phyloP scores from a whole-genome alignment of 1,140 invertebrate species.

The Hypothenemus hampei region DNA sequence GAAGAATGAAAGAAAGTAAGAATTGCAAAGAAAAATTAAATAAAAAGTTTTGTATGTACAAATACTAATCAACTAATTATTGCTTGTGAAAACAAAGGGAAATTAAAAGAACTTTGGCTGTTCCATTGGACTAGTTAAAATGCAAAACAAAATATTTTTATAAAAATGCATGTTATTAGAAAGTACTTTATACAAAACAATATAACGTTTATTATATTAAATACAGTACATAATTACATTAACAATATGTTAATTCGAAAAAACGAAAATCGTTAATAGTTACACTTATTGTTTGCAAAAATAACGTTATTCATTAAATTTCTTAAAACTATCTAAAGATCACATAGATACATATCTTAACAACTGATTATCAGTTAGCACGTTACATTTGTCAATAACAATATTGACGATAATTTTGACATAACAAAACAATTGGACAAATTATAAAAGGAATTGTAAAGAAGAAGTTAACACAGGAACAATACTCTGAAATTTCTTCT shows the following conservation, averaged over 20 bases:
- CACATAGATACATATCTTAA: slow-evolving; percentile 34
- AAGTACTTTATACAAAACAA: slow-evolving; percentile 30
- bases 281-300: slow-evolving; percentile 29
- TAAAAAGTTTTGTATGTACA: slow-evolving; percentile 8
- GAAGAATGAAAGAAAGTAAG: slow-evolving; percentile 21
- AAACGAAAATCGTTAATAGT: slow-evolving; percentile 6
- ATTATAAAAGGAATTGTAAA: too few species aligned
- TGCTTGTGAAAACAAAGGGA: slow-evolving; percentile 17
- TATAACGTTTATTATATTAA: too few species aligned
- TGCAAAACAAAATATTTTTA: slow-evolving; percentile 17
- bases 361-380: slow-evolving; percentile 41
- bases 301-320: slow-evolving; percentile 28
- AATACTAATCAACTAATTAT: slow-evolving; percentile 12
- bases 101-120: slow-evolving; percentile 41
- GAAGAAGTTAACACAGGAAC: too few species aligned
- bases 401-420: too few species aligned
- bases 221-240: slow-evolving; percentile 14
- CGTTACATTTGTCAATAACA: slow-evolving; percentile 16
- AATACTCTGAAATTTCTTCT: too few species aligned
- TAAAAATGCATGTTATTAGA: background rate
- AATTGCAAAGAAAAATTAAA: slow-evolving; percentile 23
- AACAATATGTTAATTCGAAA: slow-evolving; percentile 22
- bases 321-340: slow-evolving; percentile 33
- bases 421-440: too few species aligned
- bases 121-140: slow-evolving; percentile 44